A percentile compares a stretch with the other conserved stretches of the same genome.
Conservation (phyloP, 2,888 invertebrate genomes). For the Harpagoxenus sublaevis region DNA sequence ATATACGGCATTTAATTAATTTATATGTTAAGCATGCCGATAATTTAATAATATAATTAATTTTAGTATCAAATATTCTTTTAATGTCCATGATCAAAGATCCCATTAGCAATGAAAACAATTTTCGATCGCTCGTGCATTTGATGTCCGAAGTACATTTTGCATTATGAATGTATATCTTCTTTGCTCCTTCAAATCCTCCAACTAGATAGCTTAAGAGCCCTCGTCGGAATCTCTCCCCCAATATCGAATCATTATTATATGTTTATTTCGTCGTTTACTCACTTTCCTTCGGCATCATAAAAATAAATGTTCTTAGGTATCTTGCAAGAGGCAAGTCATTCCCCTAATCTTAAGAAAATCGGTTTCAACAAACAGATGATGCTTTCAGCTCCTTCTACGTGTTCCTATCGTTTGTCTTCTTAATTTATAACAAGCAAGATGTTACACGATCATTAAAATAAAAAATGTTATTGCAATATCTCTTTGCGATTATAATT, state of each 20-base stretch:
- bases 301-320: constrained; percentile 51
- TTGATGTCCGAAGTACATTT: background rate
- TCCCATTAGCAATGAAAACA: constrained; percentile 33
- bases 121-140: background rate
- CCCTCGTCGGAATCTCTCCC: background rate
- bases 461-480: background rate
- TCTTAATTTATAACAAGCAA: constrained; percentile 5
- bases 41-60: background rate
- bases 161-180: constrained; percentile 24
- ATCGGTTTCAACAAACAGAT: constrained; percentile 47
- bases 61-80: background rate
- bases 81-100: background rate
- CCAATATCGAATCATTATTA: constrained; percentile 46
- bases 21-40: background rate
- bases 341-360: constrained; percentile 53
- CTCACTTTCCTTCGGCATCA: constrained; percentile 13
- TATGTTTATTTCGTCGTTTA: constrained; percentile 47
- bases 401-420: background rate
- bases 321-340: constrained; percentile 18
- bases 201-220: constrained; percentile 19
- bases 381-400: background rate
- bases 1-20: background rate
- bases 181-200: constrained; percentile 13
- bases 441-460: background rate
- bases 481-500: background rate